Percentiles rank a stretch among this genome's conserved stretches.
phyloP scores from a whole-genome alignment of 2,797 vertebrate species.

The Poecilia picta region DNA sequence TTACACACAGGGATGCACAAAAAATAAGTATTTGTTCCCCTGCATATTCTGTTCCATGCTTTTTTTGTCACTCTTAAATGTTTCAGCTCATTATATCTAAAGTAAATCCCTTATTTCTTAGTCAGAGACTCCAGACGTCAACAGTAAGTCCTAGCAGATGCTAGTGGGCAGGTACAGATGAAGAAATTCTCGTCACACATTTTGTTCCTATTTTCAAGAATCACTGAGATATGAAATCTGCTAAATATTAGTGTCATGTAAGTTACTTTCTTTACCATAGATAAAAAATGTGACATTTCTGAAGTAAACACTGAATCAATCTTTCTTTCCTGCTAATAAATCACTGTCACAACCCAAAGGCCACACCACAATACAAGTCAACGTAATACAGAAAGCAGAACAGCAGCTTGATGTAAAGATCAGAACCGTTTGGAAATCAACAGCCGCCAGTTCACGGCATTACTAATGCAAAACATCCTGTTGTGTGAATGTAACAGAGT shows the following conservation, averaged over 20 bases:
- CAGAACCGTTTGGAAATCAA: constrained; percentile 1
- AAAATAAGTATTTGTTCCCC: neutral
- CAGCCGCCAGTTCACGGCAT: neutral
- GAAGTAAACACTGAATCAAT: neutral
- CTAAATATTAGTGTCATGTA: too few species aligned
- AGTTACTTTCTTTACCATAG: neutral
- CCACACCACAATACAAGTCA: neutral
- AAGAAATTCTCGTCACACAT: neutral
- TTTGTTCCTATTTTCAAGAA: too few species aligned
- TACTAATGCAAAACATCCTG: constrained; percentile 12
- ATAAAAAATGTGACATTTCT: neutral
- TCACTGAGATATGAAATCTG: too few species aligned
- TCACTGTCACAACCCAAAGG: neutral
- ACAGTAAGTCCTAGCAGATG: neutral
- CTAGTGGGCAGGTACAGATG: neutral
- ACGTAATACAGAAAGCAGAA: constrained; percentile 7
- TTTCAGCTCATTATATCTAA: neutral
- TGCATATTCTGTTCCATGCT: neutral
- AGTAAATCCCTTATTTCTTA: neutral
- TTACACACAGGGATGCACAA: neutral
- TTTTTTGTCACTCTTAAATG: neutral
- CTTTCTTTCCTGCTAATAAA: neutral
- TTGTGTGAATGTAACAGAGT: constrained; percentile 14
- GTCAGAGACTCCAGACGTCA: neutral
- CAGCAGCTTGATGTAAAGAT: neutral